Evolutionary conservation across 2,888 invertebrate genomes (phyloP).

Genomic region (Galerucella nymphaeae): DNA sequence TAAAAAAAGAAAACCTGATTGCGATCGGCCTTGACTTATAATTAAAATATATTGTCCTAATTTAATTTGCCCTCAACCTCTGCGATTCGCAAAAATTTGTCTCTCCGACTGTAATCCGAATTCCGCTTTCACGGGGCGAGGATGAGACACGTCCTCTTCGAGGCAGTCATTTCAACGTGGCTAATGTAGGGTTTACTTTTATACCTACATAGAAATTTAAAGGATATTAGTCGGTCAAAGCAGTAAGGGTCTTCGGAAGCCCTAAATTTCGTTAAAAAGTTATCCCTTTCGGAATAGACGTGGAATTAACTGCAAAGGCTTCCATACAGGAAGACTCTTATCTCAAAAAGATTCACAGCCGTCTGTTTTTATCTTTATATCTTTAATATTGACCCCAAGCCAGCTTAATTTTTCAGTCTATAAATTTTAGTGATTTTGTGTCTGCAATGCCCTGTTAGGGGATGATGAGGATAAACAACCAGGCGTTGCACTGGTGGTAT

Average conservation of each 20-base stretch:
- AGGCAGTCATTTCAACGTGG: neutral
- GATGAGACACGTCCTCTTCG: neutral
- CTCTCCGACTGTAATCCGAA: neutral
- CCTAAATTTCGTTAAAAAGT: neutral
- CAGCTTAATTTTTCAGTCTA: too few relatives aligned
- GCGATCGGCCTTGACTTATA: too few relatives aligned
- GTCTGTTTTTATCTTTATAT: neutral
- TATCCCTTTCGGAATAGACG: neutral
- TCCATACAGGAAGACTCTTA: neutral
- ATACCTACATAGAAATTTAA: neutral
- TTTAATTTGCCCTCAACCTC: too few relatives aligned
- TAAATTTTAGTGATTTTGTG: too few relatives aligned
- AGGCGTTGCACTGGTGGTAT: too few relatives aligned
- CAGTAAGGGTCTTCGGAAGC: neutral
- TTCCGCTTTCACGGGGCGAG: neutral
- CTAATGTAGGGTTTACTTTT: constrained; percentile 10
- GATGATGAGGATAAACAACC: too few relatives aligned
- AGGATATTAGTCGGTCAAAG: neutral
- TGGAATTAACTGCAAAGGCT: neutral
- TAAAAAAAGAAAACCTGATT: too few relatives aligned
- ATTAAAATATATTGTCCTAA: too few relatives aligned
- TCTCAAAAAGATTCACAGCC: neutral
- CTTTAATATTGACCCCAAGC: too few relatives aligned
- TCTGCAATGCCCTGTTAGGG: too few relatives aligned
- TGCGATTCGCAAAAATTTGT: neutral